Base-by-base conservation (phyloP, 2,113 vertebrate genomes). In the Pygoscelis adeliae region DNA sequence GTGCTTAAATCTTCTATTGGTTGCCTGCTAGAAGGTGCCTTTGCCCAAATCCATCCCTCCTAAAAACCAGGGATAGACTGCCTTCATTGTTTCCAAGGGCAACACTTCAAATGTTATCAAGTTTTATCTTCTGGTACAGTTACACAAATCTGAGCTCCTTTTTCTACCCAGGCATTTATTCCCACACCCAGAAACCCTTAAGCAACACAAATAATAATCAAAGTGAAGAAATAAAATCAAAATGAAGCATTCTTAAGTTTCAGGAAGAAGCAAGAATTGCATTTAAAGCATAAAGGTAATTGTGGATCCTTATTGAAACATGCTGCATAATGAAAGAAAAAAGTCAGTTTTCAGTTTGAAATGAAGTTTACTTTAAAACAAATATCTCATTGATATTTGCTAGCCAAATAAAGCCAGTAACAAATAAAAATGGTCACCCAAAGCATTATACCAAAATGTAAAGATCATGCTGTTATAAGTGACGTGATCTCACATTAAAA, bases 31-130 rank as follows among this genome's bases (percentile, higher is more conserved):
- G 71, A 94, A 86, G 79, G 47, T 70, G 80, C 29, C 53, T 72
- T 71, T 78, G 52, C 52, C 78, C 63, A 71, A 71, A 91, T 84
- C 53, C 49, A 85, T 15, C 46, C 53, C 77, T 69, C 25, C 17
- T 58, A 9, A 89, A 93, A 93, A 89, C 0, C 55, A 93, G 26
- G 19, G 36, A 58, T 13, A 78, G n/a, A 40, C 21, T 85, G 63
- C 25, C 59, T 61, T 84, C 61, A 89, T 91, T 91, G 77, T 97
- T 96, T 96, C 87, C 96, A 94, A 89, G 66, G 85, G 90, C 87
- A 96, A 95, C 87, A 58, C 52, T 84, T 94, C 58, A 87, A 92
- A 50, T 55, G 47, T 22, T 78, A 93, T 20, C 59, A 93, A 78
- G 38, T 88, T 89, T 89, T 77, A 62, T 71, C 59, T 83, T 94